phyloP scores from a whole-genome alignment of 2,797 vertebrate genomes.

The Cryptoblepharus egeriae region DNA sequence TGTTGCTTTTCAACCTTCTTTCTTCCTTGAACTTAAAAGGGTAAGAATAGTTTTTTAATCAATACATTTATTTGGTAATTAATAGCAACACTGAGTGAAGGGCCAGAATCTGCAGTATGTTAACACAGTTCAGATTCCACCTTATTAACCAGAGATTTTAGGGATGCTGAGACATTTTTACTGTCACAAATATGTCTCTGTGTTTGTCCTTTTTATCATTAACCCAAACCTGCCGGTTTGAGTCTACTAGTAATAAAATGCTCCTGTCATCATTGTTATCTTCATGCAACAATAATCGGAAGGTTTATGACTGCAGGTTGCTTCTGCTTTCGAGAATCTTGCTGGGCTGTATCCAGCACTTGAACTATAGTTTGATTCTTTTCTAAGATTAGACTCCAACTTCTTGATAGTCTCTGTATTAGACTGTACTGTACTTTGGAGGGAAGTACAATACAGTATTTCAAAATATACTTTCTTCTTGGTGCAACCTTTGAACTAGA shows the following conservation, averaged over 20 bases:
- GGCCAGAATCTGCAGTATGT: constrained; percentile 28
- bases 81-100: neutral
- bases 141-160: constrained; percentile 24
- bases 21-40: neutral
- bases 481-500: neutral
- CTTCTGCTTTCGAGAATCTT: constrained; percentile 18
- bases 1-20: constrained; percentile 5
- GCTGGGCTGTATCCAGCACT: constrained; percentile 21
- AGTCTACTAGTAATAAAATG: constrained; percentile 42
- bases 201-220: constrained; percentile 32
- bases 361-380: constrained; percentile 27
- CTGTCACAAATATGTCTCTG: constrained; percentile 6
- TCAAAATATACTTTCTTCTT: neutral
- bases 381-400: neutral
- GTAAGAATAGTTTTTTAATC: constrained; percentile 19
- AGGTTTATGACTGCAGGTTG: constrained; percentile 33
- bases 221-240: constrained; percentile 36
- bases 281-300: constrained; percentile 41
- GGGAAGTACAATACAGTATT: constrained; percentile 1
- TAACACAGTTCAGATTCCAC: constrained; percentile 43
- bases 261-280: constrained; percentile 2
- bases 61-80: neutral
- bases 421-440: neutral
- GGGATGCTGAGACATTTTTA: neutral
- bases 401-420: constrained; percentile 39